Percentiles rank a stretch among this genome's conserved stretches.
phyloP scores from a whole-genome alignment of 1,140 invertebrate genomes.

The Drosophila saltans region DNA sequence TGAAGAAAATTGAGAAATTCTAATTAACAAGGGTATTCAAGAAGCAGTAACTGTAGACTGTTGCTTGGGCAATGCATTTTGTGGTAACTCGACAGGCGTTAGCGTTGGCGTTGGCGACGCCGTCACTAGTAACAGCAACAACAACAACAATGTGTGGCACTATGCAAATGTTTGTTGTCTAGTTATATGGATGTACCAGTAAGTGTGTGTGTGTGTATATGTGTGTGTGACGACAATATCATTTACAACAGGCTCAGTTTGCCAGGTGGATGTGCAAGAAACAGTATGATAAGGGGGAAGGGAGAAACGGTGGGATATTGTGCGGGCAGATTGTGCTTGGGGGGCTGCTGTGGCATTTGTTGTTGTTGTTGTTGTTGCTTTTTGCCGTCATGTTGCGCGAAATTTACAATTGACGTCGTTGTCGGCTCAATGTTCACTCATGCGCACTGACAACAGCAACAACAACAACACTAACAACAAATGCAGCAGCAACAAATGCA shows the following conservation, averaged over 20 bases:
- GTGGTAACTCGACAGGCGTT: slow-evolving; percentile 47
- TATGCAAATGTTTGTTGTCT: slow-evolving; percentile 56
- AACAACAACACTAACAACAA: slow-evolving; percentile 31
- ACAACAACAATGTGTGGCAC: slow-evolving; percentile 43
- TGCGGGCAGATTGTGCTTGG: slow-evolving; percentile 30
- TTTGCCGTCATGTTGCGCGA: slow-evolving; percentile 70
- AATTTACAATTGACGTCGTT: slow-evolving; percentile 73
- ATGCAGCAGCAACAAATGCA: slow-evolving; percentile 35
- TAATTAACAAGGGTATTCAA: neutral
- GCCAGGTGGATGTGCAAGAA: slow-evolving; percentile 40
- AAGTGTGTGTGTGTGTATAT: slow-evolving; percentile 21
- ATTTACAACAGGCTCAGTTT: slow-evolving; percentile 67
- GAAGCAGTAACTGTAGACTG: slow-evolving; percentile 3
- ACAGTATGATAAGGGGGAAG: neutral
- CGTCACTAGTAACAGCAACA: slow-evolving; percentile 31
- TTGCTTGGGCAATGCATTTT: slow-evolving; percentile 41
- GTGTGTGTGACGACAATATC: slow-evolving; percentile 72
- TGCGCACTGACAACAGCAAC: slow-evolving; percentile 64
- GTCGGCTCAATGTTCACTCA: slow-evolving; percentile 73
- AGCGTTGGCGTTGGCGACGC: slow-evolving; percentile 7
- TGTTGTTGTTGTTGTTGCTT: slow-evolving; percentile 48
- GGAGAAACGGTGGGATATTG: neutral
- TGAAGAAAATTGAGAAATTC: neutral
- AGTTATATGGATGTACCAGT: slow-evolving; percentile 26
- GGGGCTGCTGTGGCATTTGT: slow-evolving; percentile 29